phyloP scores from a whole-genome alignment of 1,140 invertebrate genomes.

The Gryon sp. region DNA sequence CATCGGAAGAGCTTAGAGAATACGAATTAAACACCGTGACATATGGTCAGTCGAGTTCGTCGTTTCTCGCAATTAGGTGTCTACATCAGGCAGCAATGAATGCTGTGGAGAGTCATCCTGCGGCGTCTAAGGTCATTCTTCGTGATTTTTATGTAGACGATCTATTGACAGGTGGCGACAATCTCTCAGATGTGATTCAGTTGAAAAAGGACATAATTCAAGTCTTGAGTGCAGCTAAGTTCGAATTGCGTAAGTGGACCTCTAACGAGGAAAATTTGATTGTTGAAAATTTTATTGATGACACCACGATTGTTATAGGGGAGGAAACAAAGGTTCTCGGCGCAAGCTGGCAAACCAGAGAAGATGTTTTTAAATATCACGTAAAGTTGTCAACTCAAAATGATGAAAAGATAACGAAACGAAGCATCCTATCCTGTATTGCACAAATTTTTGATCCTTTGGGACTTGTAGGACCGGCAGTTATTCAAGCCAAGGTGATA shows the following conservation, averaged over 20 bases:
- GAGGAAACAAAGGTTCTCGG: neutral
- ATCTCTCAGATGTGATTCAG: neutral
- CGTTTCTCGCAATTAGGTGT: constrained; percentile 57
- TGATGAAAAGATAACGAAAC: constrained; percentile 21
- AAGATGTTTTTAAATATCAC: neutral
- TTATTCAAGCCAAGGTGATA: constrained; percentile 54
- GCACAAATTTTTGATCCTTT: constrained; percentile 59
- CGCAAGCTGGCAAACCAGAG: neutral
- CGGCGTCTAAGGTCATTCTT: neutral
- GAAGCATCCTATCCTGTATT: constrained; percentile 34
- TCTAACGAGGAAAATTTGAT: neutral
- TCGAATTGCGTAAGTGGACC: constrained; percentile 10
- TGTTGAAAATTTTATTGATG: neutral
- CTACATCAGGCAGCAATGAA: constrained; percentile 42
- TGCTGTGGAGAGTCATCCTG: constrained; percentile 11
- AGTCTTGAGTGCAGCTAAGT: neutral
- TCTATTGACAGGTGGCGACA: constrained; percentile 9
- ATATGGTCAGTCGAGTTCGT: constrained; percentile 52
- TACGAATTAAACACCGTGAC: constrained; percentile 23
- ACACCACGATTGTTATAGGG: neutral
- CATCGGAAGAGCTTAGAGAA: neutral
- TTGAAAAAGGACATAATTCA: neutral
- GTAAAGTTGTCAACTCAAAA: neutral
- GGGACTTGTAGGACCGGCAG: constrained; percentile 36
- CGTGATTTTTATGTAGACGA: constrained; percentile 57